Evolutionary conservation across 1,140 invertebrate species (phyloP), one percentile per base, ranked within the genome.

Genomic region (Leptopilina clavipes): DNA sequence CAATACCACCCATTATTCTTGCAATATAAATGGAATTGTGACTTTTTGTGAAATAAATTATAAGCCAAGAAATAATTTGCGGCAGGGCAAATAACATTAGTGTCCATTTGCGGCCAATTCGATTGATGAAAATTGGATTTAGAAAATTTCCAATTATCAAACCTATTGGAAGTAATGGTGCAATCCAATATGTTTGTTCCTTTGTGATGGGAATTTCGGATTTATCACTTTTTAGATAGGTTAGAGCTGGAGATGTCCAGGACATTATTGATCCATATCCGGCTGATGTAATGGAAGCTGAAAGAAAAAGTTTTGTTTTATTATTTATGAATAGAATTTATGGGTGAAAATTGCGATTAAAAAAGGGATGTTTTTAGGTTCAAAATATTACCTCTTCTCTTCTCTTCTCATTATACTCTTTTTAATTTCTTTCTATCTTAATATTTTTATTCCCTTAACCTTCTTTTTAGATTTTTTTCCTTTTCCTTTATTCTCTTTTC

Each of bases 1-100:
- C 19, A 31, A 31, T 65, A 1, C 59, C 59, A n/a, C 59, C 59
- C 25, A 65, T n/a, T 14, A 65, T 31, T 65, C 59, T 65, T 14
- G 59, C 59, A 10, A 65, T 1, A 65, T 65, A 65, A 10, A 65
- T 31, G 11, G 10, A 5, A 22, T 31, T 65, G 14, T 17, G 1
- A 17, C 8, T 52, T 17, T 52, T 52, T 8, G 37, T 71, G 10
- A n/a, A 44, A 14, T 17, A 71, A 40, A 19, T 40, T 17, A 40
- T 43, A 1, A 43, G 9, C 37, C 18, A 71, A 17, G 37, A 45
- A 45, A 48, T 54, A 17, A 17, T 52, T 17, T 52, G 48, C n/a
- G 48, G 48, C 17, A 52, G 14, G n/a, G 48, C 48, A 52, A 52
- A 52, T n/a, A 52, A 1, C 48, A 52, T 52, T n/a, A 52, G 14